These are phyloP conservation scores for Lateolabrax maculatus DNA, from an alignment of 2,797 vertebrate genomes.

Conservation along the genomic window DNA sequence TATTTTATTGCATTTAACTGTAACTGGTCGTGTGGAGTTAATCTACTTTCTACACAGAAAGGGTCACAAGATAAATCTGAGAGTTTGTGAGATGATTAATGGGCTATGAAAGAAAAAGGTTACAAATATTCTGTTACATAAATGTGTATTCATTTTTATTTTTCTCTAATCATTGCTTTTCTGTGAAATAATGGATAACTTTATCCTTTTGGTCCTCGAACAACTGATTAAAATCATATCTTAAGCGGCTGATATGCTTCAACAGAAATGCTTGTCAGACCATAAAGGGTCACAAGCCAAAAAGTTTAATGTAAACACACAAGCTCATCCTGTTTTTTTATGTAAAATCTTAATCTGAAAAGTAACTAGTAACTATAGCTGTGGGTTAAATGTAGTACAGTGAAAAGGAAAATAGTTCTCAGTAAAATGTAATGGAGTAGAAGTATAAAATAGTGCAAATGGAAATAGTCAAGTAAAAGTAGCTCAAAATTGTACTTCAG, in stretches of 20 bases:
- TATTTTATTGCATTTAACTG: not conserved
- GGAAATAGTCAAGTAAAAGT: too few relatives aligned
- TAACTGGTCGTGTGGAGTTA: not conserved
- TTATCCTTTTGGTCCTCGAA: not conserved
- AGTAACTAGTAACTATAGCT: too few relatives aligned
- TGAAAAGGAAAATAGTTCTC: too few relatives aligned
- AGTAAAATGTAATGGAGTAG: too few relatives aligned
- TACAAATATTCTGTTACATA: not conserved
- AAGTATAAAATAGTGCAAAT: too few relatives aligned
- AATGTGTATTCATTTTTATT: not conserved
- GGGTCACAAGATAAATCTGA: not conserved
- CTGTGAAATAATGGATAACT: not conserved
- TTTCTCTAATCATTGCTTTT: not conserved
- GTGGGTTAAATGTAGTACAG: too few relatives aligned
- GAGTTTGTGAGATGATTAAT: not conserved
- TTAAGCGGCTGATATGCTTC: not conserved
- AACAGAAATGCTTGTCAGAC: not conserved
- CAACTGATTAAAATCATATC: not conserved
- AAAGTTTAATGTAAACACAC: too few relatives aligned
- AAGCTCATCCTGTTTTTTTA: too few relatives aligned
- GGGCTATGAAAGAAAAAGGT: not conserved
- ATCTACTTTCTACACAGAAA: not conserved
- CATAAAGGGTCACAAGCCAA: too few relatives aligned
- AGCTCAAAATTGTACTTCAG: too few relatives aligned
- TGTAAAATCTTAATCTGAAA: too few relatives aligned